Percentiles rank a stretch among this genome's conserved stretches.
Conservation (phyloP, 2,888 invertebrate genomes). For the Heteropelma amictum region DNA sequence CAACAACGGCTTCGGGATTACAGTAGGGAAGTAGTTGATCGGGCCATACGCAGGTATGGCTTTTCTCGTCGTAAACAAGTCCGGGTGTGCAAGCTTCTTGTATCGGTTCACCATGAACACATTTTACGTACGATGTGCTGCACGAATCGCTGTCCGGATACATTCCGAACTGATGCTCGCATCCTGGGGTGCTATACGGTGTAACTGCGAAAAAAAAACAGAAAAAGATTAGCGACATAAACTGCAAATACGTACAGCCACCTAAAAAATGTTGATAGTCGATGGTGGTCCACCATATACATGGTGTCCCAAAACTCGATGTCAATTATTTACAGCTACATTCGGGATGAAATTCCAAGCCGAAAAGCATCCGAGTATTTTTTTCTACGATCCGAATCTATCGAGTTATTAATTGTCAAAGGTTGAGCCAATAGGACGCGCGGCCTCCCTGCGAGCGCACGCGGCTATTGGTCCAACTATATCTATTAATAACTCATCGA, state of each 20-base stretch:
- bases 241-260: not conserved
- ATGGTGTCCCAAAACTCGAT: too few relatives aligned
- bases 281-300: too few relatives aligned
- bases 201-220: conserved; percentile 81
- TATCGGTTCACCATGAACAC: conserved; percentile 89
- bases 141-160: conserved; percentile 90
- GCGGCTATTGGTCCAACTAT: too few relatives aligned
- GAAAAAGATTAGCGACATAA: not conserved
- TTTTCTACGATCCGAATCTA: too few relatives aligned
- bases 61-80: conserved; percentile 91
- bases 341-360: too few relatives aligned
- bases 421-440: too few relatives aligned
- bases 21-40: conserved; percentile 92
- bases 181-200: conserved; percentile 88
- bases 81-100: conserved; percentile 92
- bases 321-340: too few relatives aligned
- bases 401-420: too few relatives aligned
- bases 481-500: too few relatives aligned
- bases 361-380: too few relatives aligned
- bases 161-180: conserved; percentile 93
- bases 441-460: too few relatives aligned
- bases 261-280: too few relatives aligned
- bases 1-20: conserved; percentile 94
- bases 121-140: conserved; percentile 92
- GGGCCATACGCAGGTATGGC: conserved; percentile 96